Conservation (phyloP, 2,113 vertebrate genomes). For the Atherinomorus stipes region DNA sequence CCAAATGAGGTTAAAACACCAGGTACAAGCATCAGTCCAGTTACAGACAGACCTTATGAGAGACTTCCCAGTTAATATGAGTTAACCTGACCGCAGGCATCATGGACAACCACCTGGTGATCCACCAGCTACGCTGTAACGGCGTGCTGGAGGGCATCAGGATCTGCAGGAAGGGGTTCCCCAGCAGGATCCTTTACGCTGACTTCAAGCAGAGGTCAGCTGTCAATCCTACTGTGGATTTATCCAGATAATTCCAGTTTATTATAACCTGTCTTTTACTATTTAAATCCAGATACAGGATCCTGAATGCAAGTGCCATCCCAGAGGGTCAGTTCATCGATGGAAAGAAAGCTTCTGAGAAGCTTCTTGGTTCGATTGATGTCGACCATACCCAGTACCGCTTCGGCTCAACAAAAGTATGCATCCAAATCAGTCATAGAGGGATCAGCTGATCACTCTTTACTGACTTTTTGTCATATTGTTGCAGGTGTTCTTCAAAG, state of each 20-base stretch:
- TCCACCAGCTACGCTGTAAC: conserved; percentile 73
- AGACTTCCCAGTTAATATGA: not conserved
- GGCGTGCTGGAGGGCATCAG: conserved; percentile 71
- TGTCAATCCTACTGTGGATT: not conserved
- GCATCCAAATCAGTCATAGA: not conserved
- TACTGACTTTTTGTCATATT: not conserved
- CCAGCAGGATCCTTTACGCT: conserved; percentile 67
- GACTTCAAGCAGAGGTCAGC: conserved; percentile 72
- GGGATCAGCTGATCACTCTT: not conserved
- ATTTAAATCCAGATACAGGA: conserved; percentile 81
- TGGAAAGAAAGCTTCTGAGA: conserved; percentile 67
- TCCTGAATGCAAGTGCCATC: conserved; percentile 88
- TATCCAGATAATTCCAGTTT: not conserved
- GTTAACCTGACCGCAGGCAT: conserved; percentile 6
- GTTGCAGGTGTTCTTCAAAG: conserved; percentile 91
- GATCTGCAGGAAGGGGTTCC: conserved; percentile 74
- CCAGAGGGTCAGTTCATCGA: conserved; percentile 77
- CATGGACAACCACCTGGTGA: conserved; percentile 69
- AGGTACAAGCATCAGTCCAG: conserved; percentile 63
- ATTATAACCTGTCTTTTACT: not conserved
- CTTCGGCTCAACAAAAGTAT: conserved; percentile 89
- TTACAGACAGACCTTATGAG: not conserved
- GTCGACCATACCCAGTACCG: conserved; percentile 87
- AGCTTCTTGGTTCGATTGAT: conserved; percentile 82
- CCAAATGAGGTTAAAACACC: conserved; percentile 80